Evolutionary conservation across 2,888 invertebrate species (phyloP).

Genomic region (Physocephala rufipes): DNA sequence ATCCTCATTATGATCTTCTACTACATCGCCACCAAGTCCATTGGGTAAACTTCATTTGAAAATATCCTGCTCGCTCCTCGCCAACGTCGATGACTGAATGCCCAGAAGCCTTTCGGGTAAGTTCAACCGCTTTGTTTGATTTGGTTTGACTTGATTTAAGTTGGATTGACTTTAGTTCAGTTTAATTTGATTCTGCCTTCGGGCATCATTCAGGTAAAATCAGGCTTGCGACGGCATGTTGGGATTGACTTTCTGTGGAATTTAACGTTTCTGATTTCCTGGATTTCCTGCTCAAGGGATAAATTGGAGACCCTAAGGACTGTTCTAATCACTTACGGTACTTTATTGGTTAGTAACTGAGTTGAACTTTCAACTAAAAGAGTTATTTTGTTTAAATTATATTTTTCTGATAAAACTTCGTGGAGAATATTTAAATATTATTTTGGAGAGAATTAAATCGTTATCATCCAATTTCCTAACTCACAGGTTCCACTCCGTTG

Average conservation of each 20-base stretch:
- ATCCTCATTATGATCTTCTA: background rate
- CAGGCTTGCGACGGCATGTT: background rate
- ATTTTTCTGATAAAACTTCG: background rate
- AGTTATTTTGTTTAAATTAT: background rate
- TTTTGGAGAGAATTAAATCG: too few species aligned
- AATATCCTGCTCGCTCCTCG: constrained; percentile 10
- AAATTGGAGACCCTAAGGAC: background rate
- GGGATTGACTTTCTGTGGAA: background rate
- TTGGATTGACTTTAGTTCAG: background rate
- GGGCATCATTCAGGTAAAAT: background rate
- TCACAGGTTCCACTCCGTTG: background rate
- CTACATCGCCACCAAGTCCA: too few species aligned
- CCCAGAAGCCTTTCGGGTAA: constrained; percentile 15
- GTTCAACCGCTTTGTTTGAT: constrained; percentile 5
- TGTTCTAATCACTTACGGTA: constrained; percentile 49
- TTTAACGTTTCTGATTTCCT: background rate
- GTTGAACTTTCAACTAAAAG: constrained; percentile 60
- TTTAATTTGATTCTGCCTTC: background rate
- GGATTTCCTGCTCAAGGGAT: background rate
- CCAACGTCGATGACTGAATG: constrained; percentile 6
- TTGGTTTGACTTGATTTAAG: constrained; percentile 1
- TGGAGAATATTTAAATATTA: too few species aligned
- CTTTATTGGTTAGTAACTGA: constrained; percentile 59
- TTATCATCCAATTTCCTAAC: too few species aligned
- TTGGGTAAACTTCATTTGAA: constrained; percentile 17